Evolutionary conservation across 35 echinoderm and acorn worm species (phyloP).

Genomic region (Apostichopus californicus): DNA sequence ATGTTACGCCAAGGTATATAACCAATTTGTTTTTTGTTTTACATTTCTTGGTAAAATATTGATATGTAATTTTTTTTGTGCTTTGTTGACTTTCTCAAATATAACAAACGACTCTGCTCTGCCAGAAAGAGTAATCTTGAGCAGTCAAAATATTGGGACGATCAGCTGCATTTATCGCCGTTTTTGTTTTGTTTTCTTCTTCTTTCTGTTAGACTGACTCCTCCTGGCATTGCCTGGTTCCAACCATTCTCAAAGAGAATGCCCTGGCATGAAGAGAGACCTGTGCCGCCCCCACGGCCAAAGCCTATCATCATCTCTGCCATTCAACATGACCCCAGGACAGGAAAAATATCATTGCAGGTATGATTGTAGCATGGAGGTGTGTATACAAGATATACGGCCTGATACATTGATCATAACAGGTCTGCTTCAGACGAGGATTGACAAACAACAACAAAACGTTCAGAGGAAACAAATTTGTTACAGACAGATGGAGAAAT

Average conservation of each 20-base stretch:
- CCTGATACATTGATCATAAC: too few relatives aligned
- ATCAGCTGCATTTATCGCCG: background rate
- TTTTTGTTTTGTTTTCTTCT: background rate
- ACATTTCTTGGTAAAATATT: background rate
- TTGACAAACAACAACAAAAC: too few relatives aligned
- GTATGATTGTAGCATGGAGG: conserved; percentile 2
- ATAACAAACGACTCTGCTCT: too few relatives aligned
- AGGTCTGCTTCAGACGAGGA: too few relatives aligned
- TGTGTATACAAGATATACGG: too few relatives aligned
- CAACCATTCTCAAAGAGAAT: conserved; percentile 90
- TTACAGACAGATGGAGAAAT: too few relatives aligned
- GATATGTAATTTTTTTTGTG: background rate
- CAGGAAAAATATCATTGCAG: conserved; percentile 76
- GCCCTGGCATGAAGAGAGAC: conserved; percentile 77
- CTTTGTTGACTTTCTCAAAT: background rate
- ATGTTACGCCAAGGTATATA: conserved; percentile 15
- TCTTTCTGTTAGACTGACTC: conserved; percentile 40
- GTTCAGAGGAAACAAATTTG: too few relatives aligned
- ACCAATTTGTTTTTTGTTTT: background rate
- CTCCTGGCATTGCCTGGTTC: conserved; percentile 83
- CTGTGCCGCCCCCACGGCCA: conserved; percentile 47
- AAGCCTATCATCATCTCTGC: conserved; percentile 57
- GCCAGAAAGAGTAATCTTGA: too few relatives aligned
- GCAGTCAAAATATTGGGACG: background rate
- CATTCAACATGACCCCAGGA: background rate